Conservation (phyloP, 2,797 vertebrate species). For the Lepidocolaptes lacrymiger region DNA sequence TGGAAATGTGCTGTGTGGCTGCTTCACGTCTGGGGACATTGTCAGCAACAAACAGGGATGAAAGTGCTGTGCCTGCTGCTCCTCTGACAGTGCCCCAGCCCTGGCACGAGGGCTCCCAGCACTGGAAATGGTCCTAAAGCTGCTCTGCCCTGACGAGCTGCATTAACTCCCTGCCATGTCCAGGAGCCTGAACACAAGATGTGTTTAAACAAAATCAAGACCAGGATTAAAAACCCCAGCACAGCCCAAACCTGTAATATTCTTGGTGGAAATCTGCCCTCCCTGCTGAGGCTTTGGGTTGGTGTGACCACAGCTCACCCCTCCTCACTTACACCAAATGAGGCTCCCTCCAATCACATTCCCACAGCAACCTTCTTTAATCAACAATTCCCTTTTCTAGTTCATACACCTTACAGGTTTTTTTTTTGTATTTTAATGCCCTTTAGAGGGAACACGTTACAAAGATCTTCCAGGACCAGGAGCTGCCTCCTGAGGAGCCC, state of each 20-base stretch:
- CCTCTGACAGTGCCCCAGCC: not conserved
- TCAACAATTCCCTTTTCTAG: not conserved
- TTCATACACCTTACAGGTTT: accelerated
- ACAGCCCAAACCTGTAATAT: not conserved
- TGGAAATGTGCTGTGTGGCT: not conserved
- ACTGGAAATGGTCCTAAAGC: not conserved
- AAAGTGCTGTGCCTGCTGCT: not conserved
- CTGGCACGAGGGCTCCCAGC: not conserved
- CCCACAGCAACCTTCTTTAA: not conserved
- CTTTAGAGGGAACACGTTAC: not conserved
- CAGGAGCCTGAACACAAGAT: not conserved
- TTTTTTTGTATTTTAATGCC: not conserved
- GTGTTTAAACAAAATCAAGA: not conserved
- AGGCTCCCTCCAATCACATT: not conserved
- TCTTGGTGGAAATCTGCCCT: not conserved
- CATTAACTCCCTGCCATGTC: not conserved
- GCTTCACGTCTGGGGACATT: not conserved
- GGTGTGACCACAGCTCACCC: not conserved
- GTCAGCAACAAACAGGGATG: not conserved
- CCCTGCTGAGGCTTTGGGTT: not conserved
- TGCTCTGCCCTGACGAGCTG: not conserved
- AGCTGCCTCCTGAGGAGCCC: not conserved
- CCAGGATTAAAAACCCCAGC: not conserved
- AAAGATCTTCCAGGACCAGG: not conserved
- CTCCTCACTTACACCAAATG: not conserved